Evolutionary conservation across 2,888 invertebrate genomes (phyloP), one percentile per base, ranked within the genome.

Genomic region (Sisyra nigra): DNA sequence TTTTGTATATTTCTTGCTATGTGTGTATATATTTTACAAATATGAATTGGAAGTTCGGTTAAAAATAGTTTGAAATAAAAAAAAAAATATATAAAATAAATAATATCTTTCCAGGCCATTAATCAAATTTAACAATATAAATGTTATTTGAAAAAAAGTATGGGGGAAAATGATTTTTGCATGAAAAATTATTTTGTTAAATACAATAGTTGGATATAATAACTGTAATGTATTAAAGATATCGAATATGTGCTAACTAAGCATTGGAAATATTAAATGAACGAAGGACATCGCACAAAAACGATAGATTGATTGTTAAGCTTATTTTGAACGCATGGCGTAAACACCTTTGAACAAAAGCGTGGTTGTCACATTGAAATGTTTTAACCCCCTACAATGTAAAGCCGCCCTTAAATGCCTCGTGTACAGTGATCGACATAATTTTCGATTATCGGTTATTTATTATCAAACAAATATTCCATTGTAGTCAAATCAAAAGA

Each of bases 151-250:
- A 38, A 38, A 38, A 38, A 38, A 11, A 18, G 19, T 11, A 38
- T 18, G 10, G 19, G 19, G 38, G 17, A 11, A 15, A 11, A 38
- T n/a, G 18, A 40, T 40, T 53, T 55, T 54, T 54, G 54, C 54
- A 54, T 54, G 51, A 52, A 53, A 53, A 54, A 53, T 48, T 49
- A 52, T 51, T 50, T 35, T 15, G 24, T 24, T 24, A 24, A 24
- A 24, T 24, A 24, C 24, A 24, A 24, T 24, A 24, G 24, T 24
- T 24, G 24, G 7, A 7, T 24, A 24, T 24, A 24, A 24, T 24
- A 24, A 24, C 24, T 24, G 24, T 24, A 24, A 24, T 24, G 24
- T 24, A 24, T 24, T 24, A 24, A 24, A 24, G 24, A 24, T 24
- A 24, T 24, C 24, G 24, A 24, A 24, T 24, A 24, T 24, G 24